Base-by-base conservation (phyloP, 2,888 invertebrate genomes). In the Altica lythri region DNA sequence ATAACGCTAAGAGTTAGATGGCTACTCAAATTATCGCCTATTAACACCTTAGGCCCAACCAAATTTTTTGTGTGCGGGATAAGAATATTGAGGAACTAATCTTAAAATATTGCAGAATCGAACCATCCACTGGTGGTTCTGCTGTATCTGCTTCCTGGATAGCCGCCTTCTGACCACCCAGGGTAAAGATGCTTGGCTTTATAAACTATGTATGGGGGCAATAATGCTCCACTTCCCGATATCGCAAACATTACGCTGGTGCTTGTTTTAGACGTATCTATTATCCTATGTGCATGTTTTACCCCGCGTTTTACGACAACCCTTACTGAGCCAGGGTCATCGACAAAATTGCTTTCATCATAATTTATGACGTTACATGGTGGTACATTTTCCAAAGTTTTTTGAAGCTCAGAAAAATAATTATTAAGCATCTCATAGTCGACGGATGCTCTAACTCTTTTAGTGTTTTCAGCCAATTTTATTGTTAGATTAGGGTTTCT, bases 21-120 rank as follows among this genome's bases (percentile, higher is more conserved):
- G 44, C 58, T 54, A 32, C 60, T 42, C 27, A 70, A 49, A 56
- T 71, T 72, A 53, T 74, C 68, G 66, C 72, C 59, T 27, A 75
- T 64, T n/a, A 70, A 18, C 30, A 68, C 61, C 53, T 68, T 70
- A 9, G 60, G 67, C 70, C 72, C 59, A 17, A 40, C 40, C 27
- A 54, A 45, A 44, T 64, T 59, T 54, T 62, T 59, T 16, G 64
- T 51, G 55, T 61, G 58, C 17, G 66, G 64, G 17, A 74, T 16
- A 34, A 59, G 42, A 16, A 59, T 48, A 6, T 62, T 42, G 17
- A 30, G 44, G 16, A 66, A 64, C 63, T 64, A 65, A 38, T 68
- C 61, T 54, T 59, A 55, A 54, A 64, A 65, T 13, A 48, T 58
- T 13, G 37, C 22, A n/a, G 49, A 22, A 13, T 67, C 61, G 44